phyloP scores from a whole-genome alignment of 2,113 vertebrate genomes.

The Bolborhynchus lineola region DNA sequence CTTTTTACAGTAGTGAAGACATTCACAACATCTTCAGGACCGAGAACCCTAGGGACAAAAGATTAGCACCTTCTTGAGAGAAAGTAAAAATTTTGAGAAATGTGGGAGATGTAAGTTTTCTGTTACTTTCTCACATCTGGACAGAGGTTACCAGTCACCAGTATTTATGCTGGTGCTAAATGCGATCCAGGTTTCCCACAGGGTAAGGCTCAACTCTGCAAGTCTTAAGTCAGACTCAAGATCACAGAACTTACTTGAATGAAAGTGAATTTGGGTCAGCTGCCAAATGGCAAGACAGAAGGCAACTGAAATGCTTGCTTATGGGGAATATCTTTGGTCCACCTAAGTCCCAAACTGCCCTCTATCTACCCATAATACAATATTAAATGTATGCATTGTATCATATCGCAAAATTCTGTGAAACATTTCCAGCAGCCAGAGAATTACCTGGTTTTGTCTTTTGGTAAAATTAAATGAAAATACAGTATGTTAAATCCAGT shows the following conservation, averaged over 20 bases:
- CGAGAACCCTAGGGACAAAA: neutral
- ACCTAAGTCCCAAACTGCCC: neutral
- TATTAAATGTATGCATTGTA: neutral
- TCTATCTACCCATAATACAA: neutral
- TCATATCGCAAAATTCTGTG: neutral
- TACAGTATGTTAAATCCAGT: neutral
- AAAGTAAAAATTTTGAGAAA: neutral
- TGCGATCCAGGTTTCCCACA: neutral
- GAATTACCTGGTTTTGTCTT: neutral
- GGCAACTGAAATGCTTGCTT: neutral
- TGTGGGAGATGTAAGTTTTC: neutral
- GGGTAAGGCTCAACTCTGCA: neutral
- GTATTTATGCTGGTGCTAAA: neutral
- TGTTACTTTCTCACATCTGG: neutral
- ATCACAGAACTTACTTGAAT: neutral
- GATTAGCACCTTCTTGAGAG: neutral
- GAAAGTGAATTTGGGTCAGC: neutral
- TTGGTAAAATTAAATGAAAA: neutral
- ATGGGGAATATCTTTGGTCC: neutral
- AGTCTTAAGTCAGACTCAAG: neutral
- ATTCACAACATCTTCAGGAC: neutral
- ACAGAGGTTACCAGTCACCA: neutral
- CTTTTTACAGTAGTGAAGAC: neutral
- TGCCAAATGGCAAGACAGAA: neutral
- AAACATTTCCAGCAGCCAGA: neutral